Percentiles rank a stretch among this genome's conserved stretches.
Evolutionary conservation across 2,888 invertebrate species (phyloP).

Genomic region (Zaprionus lineosus): DNA sequence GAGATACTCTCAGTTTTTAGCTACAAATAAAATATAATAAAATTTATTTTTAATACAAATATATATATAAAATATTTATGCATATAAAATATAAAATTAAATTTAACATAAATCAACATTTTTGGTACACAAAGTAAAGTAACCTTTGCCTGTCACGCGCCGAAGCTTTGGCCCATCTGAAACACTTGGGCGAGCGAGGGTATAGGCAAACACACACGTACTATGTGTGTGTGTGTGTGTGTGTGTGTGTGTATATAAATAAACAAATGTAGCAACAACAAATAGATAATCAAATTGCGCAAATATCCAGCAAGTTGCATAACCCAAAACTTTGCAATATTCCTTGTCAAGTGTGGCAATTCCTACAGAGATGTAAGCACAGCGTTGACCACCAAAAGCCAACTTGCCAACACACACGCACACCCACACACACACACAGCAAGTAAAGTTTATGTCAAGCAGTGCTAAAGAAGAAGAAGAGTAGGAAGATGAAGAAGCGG

Average conservation of each 20-base stretch:
- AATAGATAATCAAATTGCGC: slow-evolving; percentile 66
- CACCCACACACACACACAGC: neutral
- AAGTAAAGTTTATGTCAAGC: slow-evolving; percentile 18
- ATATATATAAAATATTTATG: too few species aligned
- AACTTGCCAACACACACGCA: slow-evolving; percentile 29
- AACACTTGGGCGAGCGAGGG: too few species aligned
- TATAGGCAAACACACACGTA: slow-evolving; percentile 18
- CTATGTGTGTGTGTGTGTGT: too few species aligned
- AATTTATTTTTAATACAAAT: too few species aligned
- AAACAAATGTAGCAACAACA: slow-evolving; percentile 25
- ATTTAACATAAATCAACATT: too few species aligned
- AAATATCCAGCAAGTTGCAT: slow-evolving; percentile 57
- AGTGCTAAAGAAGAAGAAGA: neutral
- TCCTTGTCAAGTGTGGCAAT: slow-evolving; percentile 37
- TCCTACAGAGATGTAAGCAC: slow-evolving; percentile 21
- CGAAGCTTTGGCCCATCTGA: too few species aligned
- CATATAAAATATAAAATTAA: too few species aligned
- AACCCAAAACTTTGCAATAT: slow-evolving; percentile 55
- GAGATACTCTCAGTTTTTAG: too few species aligned
- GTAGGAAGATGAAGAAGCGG: too few species aligned
- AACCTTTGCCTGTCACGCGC: too few species aligned
- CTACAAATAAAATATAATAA: too few species aligned
- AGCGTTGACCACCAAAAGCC: slow-evolving; percentile 46
- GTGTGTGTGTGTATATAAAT: slow-evolving; percentile 14
- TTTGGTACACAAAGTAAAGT: too few species aligned